Conservation (phyloP, 2,888 invertebrate species). For the Elegia similella region DNA sequence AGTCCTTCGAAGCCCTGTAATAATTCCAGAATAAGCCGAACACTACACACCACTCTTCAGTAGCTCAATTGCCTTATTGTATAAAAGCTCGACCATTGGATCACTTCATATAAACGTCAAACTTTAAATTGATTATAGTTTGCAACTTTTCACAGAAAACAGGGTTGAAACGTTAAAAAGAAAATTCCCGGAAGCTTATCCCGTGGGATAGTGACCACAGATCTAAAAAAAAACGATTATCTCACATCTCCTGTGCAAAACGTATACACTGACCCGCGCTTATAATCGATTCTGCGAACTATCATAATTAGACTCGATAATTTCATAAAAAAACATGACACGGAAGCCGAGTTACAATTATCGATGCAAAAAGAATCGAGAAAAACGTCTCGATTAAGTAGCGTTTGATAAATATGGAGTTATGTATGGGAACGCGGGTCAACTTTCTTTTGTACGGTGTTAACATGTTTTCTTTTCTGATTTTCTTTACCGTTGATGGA, state of each 20-base stretch:
- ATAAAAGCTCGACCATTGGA: no score
- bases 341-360: constrained; percentile 65
- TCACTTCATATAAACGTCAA: no score
- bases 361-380: constrained; percentile 50
- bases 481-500: constrained; percentile 10
- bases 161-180: no score
- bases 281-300: constrained; percentile 61
- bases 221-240: not conserved
- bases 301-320: constrained; percentile 58
- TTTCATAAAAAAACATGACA: constrained; percentile 61
- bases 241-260: not conserved
- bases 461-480: constrained; percentile 13
- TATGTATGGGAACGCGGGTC: constrained; percentile 63
- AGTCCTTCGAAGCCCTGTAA: no score
- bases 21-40: no score
- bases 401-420: constrained; percentile 56
- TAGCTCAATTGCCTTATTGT: no score
- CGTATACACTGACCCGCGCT: constrained; percentile 39
- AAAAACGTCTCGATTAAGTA: constrained; percentile 49
- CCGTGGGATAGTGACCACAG: not conserved
- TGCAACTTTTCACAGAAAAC: no score
- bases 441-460: constrained; percentile 55
- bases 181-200: not conserved
- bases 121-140: no score
- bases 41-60: no score